Evolutionary conservation across 64 coral and sea anemone species (phyloP).

Genomic region (Actinia equina): DNA sequence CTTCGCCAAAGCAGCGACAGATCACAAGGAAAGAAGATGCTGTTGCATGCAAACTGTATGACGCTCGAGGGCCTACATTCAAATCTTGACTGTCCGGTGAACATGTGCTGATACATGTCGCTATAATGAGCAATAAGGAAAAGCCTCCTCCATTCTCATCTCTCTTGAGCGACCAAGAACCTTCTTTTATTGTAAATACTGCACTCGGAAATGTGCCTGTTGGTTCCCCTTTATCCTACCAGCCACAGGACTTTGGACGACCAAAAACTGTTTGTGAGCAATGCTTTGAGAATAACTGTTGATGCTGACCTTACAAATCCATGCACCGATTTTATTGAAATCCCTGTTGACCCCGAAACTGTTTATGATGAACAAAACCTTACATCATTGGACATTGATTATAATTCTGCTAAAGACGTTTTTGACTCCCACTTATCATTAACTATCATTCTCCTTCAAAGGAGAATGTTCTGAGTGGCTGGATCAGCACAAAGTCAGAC

Average conservation of each 20-base stretch:
- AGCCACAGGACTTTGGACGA: slow-evolving; percentile 47
- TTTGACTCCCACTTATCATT: too few relatives aligned
- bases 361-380: too few relatives aligned
- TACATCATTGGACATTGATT: too few relatives aligned
- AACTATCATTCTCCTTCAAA: too few relatives aligned
- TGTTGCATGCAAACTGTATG: slow-evolving; percentile 33
- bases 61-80: slow-evolving; percentile 13
- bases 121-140: slow-evolving; percentile 12
- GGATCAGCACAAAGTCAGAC: too few relatives aligned
- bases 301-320: too few relatives aligned
- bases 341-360: too few relatives aligned
- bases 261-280: slow-evolving; percentile 40
- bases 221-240: slow-evolving; percentile 33
- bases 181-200: slow-evolving; percentile 28
- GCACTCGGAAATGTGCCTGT: slow-evolving; percentile 43
- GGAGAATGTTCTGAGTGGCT: too few relatives aligned
- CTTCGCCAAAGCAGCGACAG: slow-evolving; percentile 40
- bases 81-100: not conserved
- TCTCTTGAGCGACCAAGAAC: slow-evolving; percentile 40
- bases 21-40: slow-evolving; percentile 21
- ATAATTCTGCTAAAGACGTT: too few relatives aligned
- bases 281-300: too few relatives aligned
- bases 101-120: slow-evolving; percentile 27
- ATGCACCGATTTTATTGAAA: too few relatives aligned
- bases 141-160: slow-evolving; percentile 44